A percentile compares a stretch with the other conserved stretches of the same genome.
Evolutionary conservation across 1,140 invertebrate species (phyloP).

Genomic region (Armadillidium nasatum): DNA sequence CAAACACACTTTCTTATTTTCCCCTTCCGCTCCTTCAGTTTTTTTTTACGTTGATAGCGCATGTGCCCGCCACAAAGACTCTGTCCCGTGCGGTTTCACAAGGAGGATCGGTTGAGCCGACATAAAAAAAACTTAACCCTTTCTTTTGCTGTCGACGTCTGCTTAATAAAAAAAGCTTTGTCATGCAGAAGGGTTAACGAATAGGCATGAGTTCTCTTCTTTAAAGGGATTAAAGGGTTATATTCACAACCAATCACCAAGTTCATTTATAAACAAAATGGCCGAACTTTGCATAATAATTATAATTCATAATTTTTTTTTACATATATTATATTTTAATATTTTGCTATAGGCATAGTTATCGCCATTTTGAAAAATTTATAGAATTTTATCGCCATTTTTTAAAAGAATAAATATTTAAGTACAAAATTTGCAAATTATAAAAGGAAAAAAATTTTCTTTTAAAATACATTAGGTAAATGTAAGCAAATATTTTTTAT

Average conservation of each 20-base stretch:
- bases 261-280: neutral
- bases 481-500: too few species aligned
- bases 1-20: neutral
- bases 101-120: neutral
- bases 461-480: too few species aligned
- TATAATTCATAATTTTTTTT: neutral
- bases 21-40: neutral
- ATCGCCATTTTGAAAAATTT: neutral
- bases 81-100: neutral
- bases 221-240: neutral
- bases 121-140: neutral
- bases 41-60: neutral
- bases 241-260: neutral
- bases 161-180: neutral
- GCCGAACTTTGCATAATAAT: neutral
- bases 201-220: slow-evolving; percentile 7
- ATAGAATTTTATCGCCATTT: neutral
- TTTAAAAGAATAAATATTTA: neutral
- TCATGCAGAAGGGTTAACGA: neutral
- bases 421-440: too few species aligned
- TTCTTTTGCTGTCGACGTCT: neutral
- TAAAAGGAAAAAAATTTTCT: too few species aligned
- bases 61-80: slow-evolving; percentile 1
- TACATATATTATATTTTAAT: slow-evolving; percentile 4
- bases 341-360: neutral